Conservation (phyloP, 2,797 vertebrate species). For the Protosalanx chinensis region DNA sequence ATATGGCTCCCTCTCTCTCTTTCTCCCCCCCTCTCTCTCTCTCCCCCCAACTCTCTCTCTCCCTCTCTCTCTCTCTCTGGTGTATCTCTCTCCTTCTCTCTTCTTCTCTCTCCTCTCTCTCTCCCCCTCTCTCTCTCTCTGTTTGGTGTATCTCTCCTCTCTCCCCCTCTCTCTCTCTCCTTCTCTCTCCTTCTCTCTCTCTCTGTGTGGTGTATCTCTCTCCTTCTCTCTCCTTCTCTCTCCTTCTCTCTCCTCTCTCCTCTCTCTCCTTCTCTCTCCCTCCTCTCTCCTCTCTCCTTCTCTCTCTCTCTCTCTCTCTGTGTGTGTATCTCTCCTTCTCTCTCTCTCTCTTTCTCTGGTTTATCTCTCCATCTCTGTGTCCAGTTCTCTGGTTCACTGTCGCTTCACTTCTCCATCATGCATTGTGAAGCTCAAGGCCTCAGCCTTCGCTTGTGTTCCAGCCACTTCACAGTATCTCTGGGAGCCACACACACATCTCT, state of each 20-base stretch:
- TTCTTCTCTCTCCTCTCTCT: too few species aligned
- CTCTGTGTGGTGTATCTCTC: too few species aligned
- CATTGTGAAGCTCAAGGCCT: constrained; percentile 65
- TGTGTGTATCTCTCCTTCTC: not conserved
- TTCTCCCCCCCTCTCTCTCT: constrained; percentile 44
- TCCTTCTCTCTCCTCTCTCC: too few species aligned
- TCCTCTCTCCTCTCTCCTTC: too few species aligned
- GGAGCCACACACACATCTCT: constrained; percentile 63
- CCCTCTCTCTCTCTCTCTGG: not conserved
- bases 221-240: too few species aligned
- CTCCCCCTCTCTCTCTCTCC: too few species aligned
- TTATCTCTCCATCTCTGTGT: not conserved
- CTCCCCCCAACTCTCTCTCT: not conserved
- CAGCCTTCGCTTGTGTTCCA: constrained; percentile 54
- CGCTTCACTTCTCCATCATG: constrained; percentile 43
- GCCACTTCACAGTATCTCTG: constrained; percentile 66
- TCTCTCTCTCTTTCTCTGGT: not conserved
- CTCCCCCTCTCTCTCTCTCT: not conserved
- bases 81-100: too few species aligned
- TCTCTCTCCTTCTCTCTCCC: too few species aligned
- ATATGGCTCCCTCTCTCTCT: constrained; percentile 62
- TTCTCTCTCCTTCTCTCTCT: too few species aligned
- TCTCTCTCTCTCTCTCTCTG: not conserved
- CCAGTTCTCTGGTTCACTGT: constrained; percentile 8
- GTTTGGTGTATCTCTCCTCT: too few species aligned